Evolutionary conservation across 1,140 invertebrate genomes (phyloP), one percentile per base, ranked within the genome.

Genomic region (Amyelois transitella): DNA sequence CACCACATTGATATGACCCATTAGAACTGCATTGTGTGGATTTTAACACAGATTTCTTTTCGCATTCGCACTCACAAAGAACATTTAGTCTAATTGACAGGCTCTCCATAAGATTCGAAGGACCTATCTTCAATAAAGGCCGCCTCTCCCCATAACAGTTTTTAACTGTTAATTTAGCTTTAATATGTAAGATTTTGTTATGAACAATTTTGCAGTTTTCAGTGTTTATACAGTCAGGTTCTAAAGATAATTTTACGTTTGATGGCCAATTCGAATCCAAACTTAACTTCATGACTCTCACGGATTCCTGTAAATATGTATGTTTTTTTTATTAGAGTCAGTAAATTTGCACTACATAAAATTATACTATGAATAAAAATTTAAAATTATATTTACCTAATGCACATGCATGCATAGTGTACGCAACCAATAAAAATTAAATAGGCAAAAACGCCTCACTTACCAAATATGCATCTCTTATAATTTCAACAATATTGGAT

Each of bases 401-500:
- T 5, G 22, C 3, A 24, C 22, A 24, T 3, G 8, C 8, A 24
- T 8, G 22, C n/a, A n/a, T n/a, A n/a, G n/a, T n/a, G n/a, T n/a
- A n/a, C n/a, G n/a, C n/a, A n/a, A n/a, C n/a, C n/a, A n/a, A n/a
- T n/a, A n/a, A n/a, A n/a, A n/a, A n/a, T n/a, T n/a, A n/a, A n/a
- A n/a, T n/a, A n/a, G n/a, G n/a, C n/a, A n/a, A n/a, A n/a, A n/a
- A n/a, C n/a, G n/a, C n/a, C n/a, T n/a, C n/a, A 66, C 71, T 72
- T 88, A 94, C 93, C 77, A 92, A 69, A 72, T 96, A 96, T 69
- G 95, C 92, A 43, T 91, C 86, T 67, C 90, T 91, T 18, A 96
- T 93, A 19, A 96, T n/a, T 12, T 68, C 49, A 0, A 74, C 60
- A 43, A 79, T 61, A 51, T 66, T 63, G 8, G 58, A 62, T 14